Evolutionary conservation across 2,797 vertebrate species (phyloP).

Genomic region (Macroramphosus scolopax): DNA sequence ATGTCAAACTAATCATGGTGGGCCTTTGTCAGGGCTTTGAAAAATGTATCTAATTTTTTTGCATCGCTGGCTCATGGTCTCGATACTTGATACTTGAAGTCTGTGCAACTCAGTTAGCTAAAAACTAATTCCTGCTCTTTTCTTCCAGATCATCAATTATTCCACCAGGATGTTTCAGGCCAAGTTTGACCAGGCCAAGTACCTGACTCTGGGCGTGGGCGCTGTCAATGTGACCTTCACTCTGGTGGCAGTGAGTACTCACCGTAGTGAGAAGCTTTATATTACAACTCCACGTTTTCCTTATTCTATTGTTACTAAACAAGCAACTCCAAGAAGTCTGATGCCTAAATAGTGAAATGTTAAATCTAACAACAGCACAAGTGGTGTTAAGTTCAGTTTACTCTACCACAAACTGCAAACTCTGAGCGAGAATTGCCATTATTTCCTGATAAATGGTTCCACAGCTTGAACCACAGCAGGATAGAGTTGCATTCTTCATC

Average conservation of each 20-base stretch:
- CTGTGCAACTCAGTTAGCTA: constrained; percentile 8
- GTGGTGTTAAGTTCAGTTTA: not conserved
- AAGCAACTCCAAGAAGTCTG: not conserved
- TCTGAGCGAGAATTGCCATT: not conserved
- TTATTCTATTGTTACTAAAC: not conserved
- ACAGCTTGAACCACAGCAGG: constrained; percentile 16
- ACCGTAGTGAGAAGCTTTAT: not conserved
- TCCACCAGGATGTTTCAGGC: constrained; percentile 75
- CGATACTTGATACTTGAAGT: too few relatives aligned
- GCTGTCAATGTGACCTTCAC: constrained; percentile 73
- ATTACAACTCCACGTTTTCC: not conserved
- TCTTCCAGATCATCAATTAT: constrained; percentile 76
- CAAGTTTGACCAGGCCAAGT: constrained; percentile 69
- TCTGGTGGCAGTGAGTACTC: constrained; percentile 67
- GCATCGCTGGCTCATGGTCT: not conserved
- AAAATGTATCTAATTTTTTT: too few relatives aligned
- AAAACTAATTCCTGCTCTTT: constrained; percentile 5
- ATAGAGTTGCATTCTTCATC: constrained; percentile 20
- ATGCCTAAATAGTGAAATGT: not conserved
- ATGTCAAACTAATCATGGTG: too few relatives aligned
- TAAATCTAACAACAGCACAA: not conserved
- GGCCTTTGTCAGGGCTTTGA: too few relatives aligned
- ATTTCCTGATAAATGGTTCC: constrained; percentile 5
- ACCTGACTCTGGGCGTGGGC: constrained; percentile 72
- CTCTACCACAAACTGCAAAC: constrained; percentile 9